Percentiles rank a stretch among this genome's conserved stretches.
These are phyloP conservation scores for Liparis tanakae DNA, from an alignment of 2,797 vertebrate species.

Conservation along the genomic window DNA sequence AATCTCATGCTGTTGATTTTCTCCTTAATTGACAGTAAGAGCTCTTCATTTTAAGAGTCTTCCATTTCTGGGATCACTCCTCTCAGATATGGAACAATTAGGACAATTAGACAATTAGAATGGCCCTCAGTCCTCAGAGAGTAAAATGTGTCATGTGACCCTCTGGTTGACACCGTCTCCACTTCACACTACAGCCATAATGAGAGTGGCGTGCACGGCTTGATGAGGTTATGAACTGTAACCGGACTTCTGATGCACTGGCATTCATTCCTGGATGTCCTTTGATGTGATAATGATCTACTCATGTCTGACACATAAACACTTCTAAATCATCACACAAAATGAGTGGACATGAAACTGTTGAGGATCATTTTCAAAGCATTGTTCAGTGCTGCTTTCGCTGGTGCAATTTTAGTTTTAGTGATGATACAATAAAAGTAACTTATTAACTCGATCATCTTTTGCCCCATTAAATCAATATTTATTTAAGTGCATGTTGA, in stretches of 20 bases:
- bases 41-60: constrained; percentile 69
- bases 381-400: neutral
- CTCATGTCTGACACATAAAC: constrained; percentile 24
- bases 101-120: constrained; percentile 71
- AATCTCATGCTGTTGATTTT: constrained; percentile 42
- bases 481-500: neutral
- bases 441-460: neutral
- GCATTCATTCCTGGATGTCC: constrained; percentile 49
- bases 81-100: constrained; percentile 72
- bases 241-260: constrained; percentile 39
- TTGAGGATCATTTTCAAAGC: neutral
- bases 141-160: constrained; percentile 43
- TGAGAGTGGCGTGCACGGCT: constrained; percentile 42
- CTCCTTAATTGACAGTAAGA: constrained; percentile 66
- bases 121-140: constrained; percentile 54
- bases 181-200: constrained; percentile 41
- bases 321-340: constrained; percentile 18
- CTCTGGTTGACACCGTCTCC: constrained; percentile 51
- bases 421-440: neutral
- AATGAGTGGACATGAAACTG: constrained; percentile 14
- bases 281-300: constrained; percentile 48
- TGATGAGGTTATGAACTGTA: constrained; percentile 47
- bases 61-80: constrained; percentile 60
- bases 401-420: constrained; percentile 14
- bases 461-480: neutral